Base-by-base conservation (phyloP, 2,888 invertebrate genomes). In the Eupelmus urozonus region DNA sequence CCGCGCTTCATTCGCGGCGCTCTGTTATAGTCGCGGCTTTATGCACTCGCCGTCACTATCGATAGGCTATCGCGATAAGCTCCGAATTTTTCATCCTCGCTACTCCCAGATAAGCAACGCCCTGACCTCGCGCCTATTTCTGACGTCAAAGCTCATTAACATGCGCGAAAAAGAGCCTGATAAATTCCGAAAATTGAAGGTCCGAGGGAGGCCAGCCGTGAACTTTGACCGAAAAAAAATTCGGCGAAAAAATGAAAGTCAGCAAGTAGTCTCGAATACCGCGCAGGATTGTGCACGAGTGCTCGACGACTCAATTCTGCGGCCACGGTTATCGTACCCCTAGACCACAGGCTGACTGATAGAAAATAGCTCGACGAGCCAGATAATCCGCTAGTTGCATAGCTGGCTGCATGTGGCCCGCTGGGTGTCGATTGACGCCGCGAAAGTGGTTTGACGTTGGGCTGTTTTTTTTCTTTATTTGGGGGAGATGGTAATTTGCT, bases 241-340 rank as follows among this genome's bases (percentile, higher is more conserved):
- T 79, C 18, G 40, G 40, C 66, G 83, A 87, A 88, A 89, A 88
- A 88, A 87, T 83, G 85, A 87, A 88, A 88, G 87, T 88, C 87
- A 88, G 87, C 88, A 84, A 85, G 87, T 80, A 88, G 88, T 89
- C 88, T 89, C 88, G 88, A 88, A 89, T 88, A 88, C 87, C n/a
- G 78, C 66, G 71, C 63, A 66, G 72, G 77, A 81, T 81, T 81
- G 74, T 81, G 78, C 65, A 25, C 57, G 80, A 82, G 82, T 74
- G 60, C 81, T 34, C 9, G 3, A 34, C 34, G 76, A 80, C 80
- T 81, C 49, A 82, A 82, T 66, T 66, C 59, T 27, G 72, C 65
- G 59, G 51, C 59, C 18, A 65, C 65, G 59, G 51, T 55, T 13
- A 42, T 84, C 82, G 88, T 88, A 88, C 86, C 87, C 87, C 85